Conservation (phyloP, 2,888 invertebrate species). For the Melanophora roralis region DNA sequence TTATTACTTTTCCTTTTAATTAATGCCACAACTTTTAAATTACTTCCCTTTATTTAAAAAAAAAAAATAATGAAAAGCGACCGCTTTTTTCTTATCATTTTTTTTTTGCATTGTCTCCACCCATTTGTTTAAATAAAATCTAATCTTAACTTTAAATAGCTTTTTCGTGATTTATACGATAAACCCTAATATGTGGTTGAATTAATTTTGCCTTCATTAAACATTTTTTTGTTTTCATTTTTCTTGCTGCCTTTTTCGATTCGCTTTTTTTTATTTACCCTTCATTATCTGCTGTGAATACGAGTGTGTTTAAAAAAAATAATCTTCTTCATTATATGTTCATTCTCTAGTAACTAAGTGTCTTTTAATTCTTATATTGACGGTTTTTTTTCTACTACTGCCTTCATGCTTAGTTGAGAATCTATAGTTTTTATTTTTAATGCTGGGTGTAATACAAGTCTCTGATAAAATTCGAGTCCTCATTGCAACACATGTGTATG, state of each 20-base stretch:
- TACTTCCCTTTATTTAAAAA: neutral
- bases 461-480: constrained; percentile 27
- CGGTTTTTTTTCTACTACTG: neutral
- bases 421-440: constrained; percentile 30
- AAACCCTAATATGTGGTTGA: constrained; percentile 48
- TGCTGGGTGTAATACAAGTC: constrained; percentile 35
- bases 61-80: neutral
- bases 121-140: constrained; percentile 43
- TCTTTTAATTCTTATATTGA: constrained; percentile 51
- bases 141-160: constrained; percentile 47
- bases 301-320: constrained; percentile 51
- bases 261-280: constrained; percentile 43
- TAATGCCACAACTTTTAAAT: neutral
- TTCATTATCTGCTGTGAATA: constrained; percentile 43
- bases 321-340: constrained; percentile 60
- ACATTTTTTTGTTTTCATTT: constrained; percentile 7
- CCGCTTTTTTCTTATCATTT: neutral
- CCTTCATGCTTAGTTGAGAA: constrained; percentile 9
- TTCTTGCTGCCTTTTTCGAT: constrained; percentile 17
- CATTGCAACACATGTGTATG: neutral
- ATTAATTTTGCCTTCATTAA: constrained; percentile 40
- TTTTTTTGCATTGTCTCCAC: constrained; percentile 5
- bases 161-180: constrained; percentile 49
- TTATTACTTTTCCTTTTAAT: no score
- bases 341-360: constrained; percentile 59